phyloP scores from a whole-genome alignment of 2,888 invertebrate genomes.

The Ormyrus thymus region DNA sequence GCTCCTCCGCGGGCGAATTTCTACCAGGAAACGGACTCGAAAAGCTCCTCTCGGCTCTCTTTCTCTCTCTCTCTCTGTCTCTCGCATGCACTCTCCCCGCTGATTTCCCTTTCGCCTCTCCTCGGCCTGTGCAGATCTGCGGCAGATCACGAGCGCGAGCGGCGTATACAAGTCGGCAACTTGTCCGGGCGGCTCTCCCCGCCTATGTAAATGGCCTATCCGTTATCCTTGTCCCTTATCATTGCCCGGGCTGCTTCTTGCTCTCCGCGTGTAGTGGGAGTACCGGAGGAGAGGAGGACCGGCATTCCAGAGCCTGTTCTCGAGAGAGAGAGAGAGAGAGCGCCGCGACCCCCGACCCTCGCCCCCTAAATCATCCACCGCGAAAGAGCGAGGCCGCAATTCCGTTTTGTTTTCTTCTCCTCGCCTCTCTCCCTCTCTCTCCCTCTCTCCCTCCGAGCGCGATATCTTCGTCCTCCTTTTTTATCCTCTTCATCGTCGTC shows the following conservation, averaged over 20 bases:
- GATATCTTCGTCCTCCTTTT: too few species aligned
- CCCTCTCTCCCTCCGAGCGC: conserved; percentile 12
- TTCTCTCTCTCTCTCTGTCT: neutral
- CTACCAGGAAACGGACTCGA: conserved; percentile 21
- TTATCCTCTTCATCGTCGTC: too few species aligned
- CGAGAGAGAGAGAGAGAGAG: conserved; percentile 59
- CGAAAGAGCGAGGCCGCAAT: conserved; percentile 69
- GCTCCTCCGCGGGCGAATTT: conserved; percentile 15
- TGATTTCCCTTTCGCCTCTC: conserved; percentile 25
- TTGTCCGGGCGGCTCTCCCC: conserved; percentile 1
- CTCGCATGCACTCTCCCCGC: neutral
- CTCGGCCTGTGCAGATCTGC: neutral
- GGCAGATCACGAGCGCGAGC: neutral
- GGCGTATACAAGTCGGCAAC: neutral
- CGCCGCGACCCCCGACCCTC: conserved; percentile 73
- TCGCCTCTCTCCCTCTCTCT: conserved; percentile 19
- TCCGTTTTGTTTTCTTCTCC: conserved; percentile 72
- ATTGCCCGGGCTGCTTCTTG: conserved; percentile 60
- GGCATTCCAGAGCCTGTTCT: conserved; percentile 70
- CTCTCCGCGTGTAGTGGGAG: conserved; percentile 2
- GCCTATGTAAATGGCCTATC: conserved; percentile 63
- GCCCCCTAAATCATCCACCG: conserved; percentile 74
- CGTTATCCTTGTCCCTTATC: conserved; percentile 73
- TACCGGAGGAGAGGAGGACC: conserved; percentile 27
- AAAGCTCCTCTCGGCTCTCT: neutral